A percentile compares a stretch with the other conserved stretches of the same genome.
phyloP scores from a whole-genome alignment of 2,797 vertebrate genomes.

The Chelon auratus region DNA sequence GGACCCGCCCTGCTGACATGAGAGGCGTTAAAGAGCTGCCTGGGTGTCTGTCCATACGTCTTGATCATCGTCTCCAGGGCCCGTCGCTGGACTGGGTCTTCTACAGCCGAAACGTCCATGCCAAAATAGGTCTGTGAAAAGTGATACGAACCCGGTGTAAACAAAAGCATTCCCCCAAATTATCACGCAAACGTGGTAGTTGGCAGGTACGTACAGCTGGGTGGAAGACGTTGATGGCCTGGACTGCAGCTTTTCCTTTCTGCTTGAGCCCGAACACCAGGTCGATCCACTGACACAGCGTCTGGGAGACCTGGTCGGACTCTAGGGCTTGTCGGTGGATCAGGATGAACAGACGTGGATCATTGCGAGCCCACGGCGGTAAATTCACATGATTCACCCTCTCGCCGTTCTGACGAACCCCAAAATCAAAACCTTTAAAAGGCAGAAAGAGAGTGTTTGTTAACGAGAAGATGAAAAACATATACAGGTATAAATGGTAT shows the following conservation, averaged over 20 bases:
- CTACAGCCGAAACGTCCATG: constrained; percentile 98
- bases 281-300: constrained; percentile 98
- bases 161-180: background rate
- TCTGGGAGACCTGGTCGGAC: constrained; percentile 97
- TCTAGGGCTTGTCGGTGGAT: constrained; percentile 97
- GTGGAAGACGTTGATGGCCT: constrained; percentile 99
- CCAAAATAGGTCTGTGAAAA: constrained; percentile 94
- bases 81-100: constrained; percentile 96
- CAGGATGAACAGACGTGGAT: constrained; percentile 95
- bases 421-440: constrained; percentile 95
- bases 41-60: constrained; percentile 97
- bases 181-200: fast-evolving
- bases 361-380: constrained; percentile 96
- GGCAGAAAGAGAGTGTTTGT: background rate
- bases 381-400: constrained; percentile 97
- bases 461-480: background rate
- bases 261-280: constrained; percentile 99
- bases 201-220: constrained; percentile 90
- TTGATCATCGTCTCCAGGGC: constrained; percentile 99
- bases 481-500: background rate
- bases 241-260: constrained; percentile 96
- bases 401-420: constrained; percentile 96
- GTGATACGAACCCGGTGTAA: background rate
- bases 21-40: constrained; percentile 92
- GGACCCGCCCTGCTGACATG: constrained; percentile 89